Conservation (phyloP, 2,797 vertebrate genomes). For the Melopsittacus undulatus region DNA sequence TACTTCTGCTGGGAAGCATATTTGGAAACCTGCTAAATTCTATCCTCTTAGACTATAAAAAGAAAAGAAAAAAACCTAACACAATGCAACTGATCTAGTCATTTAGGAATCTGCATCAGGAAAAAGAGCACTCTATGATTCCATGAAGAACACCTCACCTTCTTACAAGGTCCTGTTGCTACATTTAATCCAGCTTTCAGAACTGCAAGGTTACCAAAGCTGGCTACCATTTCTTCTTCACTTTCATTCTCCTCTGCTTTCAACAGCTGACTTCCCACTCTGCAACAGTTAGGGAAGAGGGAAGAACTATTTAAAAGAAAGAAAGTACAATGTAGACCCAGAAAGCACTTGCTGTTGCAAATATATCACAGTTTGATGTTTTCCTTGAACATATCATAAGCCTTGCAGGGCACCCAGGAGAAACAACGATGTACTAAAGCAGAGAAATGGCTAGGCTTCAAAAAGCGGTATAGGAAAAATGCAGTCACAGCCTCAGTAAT, state of each 20-base stretch:
- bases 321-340: background rate
- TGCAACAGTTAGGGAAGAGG: slow-evolving; percentile 21
- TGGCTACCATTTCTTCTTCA: slow-evolving; percentile 74
- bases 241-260: slow-evolving; percentile 69
- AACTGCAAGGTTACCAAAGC: slow-evolving; percentile 70
- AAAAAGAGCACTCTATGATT: background rate
- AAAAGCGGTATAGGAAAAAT: background rate
- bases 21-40: slow-evolving; percentile 44
- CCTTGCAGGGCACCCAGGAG: background rate
- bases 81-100: background rate
- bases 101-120: slow-evolving; percentile 8
- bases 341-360: slow-evolving; percentile 22
- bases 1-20: slow-evolving; percentile 47
- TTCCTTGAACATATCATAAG: slow-evolving; percentile 7
- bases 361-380: background rate
- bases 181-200: slow-evolving; percentile 59
- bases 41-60: slow-evolving; percentile 12
- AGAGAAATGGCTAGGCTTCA: background rate
- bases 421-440: background rate
- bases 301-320: background rate
- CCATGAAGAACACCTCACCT: slow-evolving; percentile 77
- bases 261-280: slow-evolving; percentile 68
- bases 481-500: background rate
- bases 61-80: background rate
- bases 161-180: slow-evolving; percentile 61